Base-by-base conservation (phyloP, 2,888 invertebrate species). In the Nymphalis c-album region DNA sequence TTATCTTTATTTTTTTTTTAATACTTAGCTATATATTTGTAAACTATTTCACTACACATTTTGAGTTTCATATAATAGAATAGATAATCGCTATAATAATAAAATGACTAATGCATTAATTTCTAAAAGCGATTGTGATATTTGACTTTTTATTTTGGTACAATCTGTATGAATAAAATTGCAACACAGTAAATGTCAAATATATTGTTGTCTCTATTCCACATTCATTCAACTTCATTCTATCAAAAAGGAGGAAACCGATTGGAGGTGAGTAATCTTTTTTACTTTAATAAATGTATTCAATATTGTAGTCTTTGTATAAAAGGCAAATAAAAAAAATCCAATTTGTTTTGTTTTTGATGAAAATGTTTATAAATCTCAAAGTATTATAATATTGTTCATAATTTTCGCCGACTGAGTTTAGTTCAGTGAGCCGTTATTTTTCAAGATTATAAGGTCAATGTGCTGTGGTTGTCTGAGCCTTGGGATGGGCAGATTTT, bases 361-460 rank as follows among this genome's bases (percentile, higher is more conserved):
- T 31, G 18, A 18, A n/a, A 7, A 17, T 31, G 2, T 17, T 4
- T 31, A 7, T 7, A 55, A 26, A 17, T n/a, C 17, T n/a, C 17
- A 7, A n/a, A 55, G 7, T 22, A 17, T 31, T 31, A 31, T 17
- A 31, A 17, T 3, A n/a, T 31, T 53, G 53, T 55, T 55, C 26
- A 16, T 55, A 31, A 55, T 31, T 55, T 55, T 71, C 57, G 69
- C 74, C 75, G 73, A 77, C 74, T 71, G 74, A 74, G 71, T 68
- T 73, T 75, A 78, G 78, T 64, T 68, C 63, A 68, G 67, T 64
- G 74, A 76, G 88, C 91, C 91, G 91, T 91, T 91, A 91, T 86
- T 90, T 90, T 91, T 90, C 83, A 88, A 90, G 85, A 89, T 88
- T 83, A 80, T 80, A 76, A 83, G 91, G 91, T 91, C 91, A 91